A percentile compares a stretch with the other conserved stretches of the same genome.
These are phyloP conservation scores for Trimorus sp. DNA, from an alignment of 2,888 invertebrate species.

Conservation along the genomic window DNA sequence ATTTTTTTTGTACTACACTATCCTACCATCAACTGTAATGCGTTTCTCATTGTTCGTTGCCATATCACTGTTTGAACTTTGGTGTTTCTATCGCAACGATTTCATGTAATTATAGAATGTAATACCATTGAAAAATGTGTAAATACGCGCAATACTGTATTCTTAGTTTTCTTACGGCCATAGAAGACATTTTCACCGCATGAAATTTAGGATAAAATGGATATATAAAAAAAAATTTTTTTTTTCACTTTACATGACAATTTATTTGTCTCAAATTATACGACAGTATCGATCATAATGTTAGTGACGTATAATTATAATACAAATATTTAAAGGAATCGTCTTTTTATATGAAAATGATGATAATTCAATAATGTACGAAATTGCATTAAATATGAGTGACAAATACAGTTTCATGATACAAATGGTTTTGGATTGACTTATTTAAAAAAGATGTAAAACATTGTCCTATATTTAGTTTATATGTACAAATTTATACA, in stretches of 20 bases:
- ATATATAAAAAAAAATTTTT: too few species aligned
- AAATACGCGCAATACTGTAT: conserved; percentile 43
- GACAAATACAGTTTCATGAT: conserved; percentile 28
- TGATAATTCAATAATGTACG: conserved; percentile 24
- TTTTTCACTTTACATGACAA: not conserved
- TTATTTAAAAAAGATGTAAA: too few species aligned
- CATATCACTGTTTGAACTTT: too few species aligned
- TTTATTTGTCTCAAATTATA: conserved; percentile 16
- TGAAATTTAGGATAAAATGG: conserved; percentile 3
- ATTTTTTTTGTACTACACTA: too few species aligned
- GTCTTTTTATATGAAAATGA: conserved; percentile 43
- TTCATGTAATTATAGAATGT: conserved; percentile 53
- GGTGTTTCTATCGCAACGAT: conserved; percentile 16
- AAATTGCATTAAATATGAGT: conserved; percentile 39
- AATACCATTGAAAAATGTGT: conserved; percentile 39
- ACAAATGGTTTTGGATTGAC: too few species aligned
- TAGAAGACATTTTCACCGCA: conserved; percentile 34
- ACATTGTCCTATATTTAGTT: too few species aligned
- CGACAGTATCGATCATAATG: conserved; percentile 16
- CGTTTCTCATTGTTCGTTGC: too few species aligned
- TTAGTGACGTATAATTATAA: conserved; percentile 13
- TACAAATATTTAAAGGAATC: conserved; percentile 31
- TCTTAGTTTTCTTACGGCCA: conserved; percentile 22
- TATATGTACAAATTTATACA: too few species aligned
- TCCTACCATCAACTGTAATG: too few species aligned